Evolutionary conservation across 2,888 invertebrate genomes (phyloP).

Genomic region (Drepana falcataria): DNA sequence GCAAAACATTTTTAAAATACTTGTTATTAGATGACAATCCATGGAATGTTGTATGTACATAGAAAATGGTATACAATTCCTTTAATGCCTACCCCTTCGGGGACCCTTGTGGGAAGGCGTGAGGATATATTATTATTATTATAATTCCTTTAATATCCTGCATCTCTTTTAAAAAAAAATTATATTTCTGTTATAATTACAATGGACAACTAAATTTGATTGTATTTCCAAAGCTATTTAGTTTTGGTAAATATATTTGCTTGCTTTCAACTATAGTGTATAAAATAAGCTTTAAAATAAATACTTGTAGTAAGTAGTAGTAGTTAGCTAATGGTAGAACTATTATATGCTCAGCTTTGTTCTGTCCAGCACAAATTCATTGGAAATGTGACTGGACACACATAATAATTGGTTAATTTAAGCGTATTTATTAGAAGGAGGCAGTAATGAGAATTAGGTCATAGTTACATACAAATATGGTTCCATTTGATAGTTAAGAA

Average conservation of each 20-base stretch:
- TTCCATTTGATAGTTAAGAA: background rate
- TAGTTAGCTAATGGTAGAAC: background rate
- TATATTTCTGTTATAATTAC: too few species aligned
- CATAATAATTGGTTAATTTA: background rate
- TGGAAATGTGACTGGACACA: background rate
- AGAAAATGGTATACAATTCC: too few species aligned
- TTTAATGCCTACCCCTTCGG: too few species aligned
- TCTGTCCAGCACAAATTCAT: background rate
- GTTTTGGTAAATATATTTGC: background rate
- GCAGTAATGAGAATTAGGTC: background rate
- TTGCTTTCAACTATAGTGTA: background rate
- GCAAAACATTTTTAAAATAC: too few species aligned
- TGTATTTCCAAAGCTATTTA: too few species aligned
- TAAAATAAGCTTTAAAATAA: conserved; percentile 1
- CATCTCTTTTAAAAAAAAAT: too few species aligned
- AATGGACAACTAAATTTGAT: too few species aligned
- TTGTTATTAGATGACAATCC: too few species aligned
- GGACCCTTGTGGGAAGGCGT: too few species aligned
- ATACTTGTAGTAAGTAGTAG: background rate
- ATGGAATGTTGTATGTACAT: too few species aligned
- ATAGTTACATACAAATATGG: background rate
- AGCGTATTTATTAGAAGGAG: conserved; percentile 2
- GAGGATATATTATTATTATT: too few species aligned
- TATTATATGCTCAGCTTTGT: background rate
- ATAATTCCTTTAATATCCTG: too few species aligned